These are phyloP conservation scores for Thysanoteuthis rhombus DNA, from an alignment of 2,888 invertebrate species.

Conservation along the genomic window DNA sequence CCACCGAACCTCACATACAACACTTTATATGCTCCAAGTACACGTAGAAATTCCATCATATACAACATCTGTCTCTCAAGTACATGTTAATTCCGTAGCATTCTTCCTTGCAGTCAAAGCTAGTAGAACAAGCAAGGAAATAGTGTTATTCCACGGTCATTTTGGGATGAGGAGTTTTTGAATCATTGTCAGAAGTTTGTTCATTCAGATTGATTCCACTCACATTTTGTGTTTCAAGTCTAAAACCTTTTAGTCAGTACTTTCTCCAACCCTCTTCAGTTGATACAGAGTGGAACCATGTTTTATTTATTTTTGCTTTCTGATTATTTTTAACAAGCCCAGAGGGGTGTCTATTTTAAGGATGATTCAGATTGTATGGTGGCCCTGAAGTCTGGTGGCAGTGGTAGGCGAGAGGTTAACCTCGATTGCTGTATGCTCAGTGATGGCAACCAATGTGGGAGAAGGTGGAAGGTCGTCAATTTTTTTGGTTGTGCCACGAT, in stretches of 20 bases:
- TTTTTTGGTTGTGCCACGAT: background rate
- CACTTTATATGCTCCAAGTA: conserved; percentile 12
- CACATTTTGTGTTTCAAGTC: background rate
- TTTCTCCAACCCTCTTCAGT: background rate
- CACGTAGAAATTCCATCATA: conserved; percentile 12
- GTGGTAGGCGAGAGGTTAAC: conserved; percentile 12
- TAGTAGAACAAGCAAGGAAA: background rate
- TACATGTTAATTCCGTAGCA: background rate
- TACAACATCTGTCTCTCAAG: conserved; percentile 12
- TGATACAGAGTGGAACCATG: background rate
- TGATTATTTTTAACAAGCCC: background rate
- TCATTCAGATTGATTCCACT: background rate
- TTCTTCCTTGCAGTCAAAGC: background rate
- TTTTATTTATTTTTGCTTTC: background rate
- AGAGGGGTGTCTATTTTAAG: conserved; percentile 12
- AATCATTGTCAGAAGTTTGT: conserved; percentile 12
- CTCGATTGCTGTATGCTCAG: conserved; percentile 12
- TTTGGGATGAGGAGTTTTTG: background rate
- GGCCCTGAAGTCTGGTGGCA: conserved; percentile 12
- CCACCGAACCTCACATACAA: background rate
- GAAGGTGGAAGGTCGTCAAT: background rate
- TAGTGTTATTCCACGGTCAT: background rate
- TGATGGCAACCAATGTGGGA: background rate
- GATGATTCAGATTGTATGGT: conserved; percentile 12
- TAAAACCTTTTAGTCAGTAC: background rate